Conservation (phyloP, 2,888 invertebrate species). For the Machimus atricapillus region DNA sequence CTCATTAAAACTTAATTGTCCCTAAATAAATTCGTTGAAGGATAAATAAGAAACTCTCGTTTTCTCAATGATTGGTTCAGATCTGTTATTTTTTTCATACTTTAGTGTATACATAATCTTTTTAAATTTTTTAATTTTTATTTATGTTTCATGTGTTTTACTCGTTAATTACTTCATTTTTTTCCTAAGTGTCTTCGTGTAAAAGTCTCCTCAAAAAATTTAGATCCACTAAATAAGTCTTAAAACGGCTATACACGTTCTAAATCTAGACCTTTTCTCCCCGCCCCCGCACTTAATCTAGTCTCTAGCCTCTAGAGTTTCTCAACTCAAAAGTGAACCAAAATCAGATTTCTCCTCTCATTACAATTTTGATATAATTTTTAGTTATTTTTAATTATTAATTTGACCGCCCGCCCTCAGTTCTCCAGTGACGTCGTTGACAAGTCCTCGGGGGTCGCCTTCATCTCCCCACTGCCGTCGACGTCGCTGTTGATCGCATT, state of each 20-base stretch:
- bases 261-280: not conserved
- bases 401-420: not conserved
- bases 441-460: slow-evolving; percentile 43
- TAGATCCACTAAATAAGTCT: slow-evolving; percentile 2
- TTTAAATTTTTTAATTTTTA: not conserved
- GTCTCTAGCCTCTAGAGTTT: too few species aligned
- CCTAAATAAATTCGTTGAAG: slow-evolving; percentile 37
- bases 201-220: slow-evolving; percentile 12
- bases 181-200: not conserved
- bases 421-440: slow-evolving; percentile 37
- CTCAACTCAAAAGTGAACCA: too few species aligned
- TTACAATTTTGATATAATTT: too few species aligned
- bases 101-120: not conserved
- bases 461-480: slow-evolving; percentile 32
- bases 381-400: too few species aligned
- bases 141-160: not conserved
- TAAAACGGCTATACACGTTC: not conserved
- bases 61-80: not conserved
- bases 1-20: slow-evolving; percentile 36
- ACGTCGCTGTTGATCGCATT: not conserved
- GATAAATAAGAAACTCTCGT: slow-evolving; percentile 18
- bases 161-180: not conserved
- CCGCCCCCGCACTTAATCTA: too few species aligned
- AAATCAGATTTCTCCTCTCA: too few species aligned
- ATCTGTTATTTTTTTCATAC: not conserved